Evolutionary conservation across 2,113 vertebrate genomes (phyloP).

Genomic region (Tetrao urogallus): DNA sequence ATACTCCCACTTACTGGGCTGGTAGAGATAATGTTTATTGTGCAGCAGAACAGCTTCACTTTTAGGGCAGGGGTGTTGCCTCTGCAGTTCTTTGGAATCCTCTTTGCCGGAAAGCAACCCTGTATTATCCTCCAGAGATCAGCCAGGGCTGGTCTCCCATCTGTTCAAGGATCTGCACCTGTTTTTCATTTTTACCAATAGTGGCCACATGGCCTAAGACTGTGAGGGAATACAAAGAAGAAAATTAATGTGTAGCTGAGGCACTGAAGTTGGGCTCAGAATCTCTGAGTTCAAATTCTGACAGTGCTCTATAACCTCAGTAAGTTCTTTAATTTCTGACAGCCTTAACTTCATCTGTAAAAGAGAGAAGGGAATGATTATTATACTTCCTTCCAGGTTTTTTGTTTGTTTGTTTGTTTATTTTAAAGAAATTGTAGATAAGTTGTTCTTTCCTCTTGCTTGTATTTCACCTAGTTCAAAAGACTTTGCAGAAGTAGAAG

Average conservation of each 20-base stretch:
- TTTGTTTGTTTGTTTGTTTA: background rate
- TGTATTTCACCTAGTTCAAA: background rate
- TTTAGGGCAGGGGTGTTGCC: constrained; percentile 44
- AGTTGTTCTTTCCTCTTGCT: background rate
- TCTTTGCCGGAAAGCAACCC: constrained; percentile 42
- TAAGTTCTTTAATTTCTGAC: background rate
- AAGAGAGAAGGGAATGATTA: background rate
- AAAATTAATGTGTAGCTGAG: background rate
- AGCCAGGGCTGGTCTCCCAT: constrained; percentile 57
- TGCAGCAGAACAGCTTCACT: constrained; percentile 34
- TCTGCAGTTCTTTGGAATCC: constrained; percentile 54
- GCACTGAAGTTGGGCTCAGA: background rate
- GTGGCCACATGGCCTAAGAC: constrained; percentile 41
- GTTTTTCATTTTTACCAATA: constrained; percentile 63
- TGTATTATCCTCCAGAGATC: constrained; percentile 53
- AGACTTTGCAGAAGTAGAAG: background rate
- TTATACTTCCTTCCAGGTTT: background rate
- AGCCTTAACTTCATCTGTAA: background rate
- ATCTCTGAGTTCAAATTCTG: background rate
- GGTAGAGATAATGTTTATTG: constrained; percentile 13
- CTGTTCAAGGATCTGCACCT: constrained; percentile 57
- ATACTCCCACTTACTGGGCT: constrained; percentile 18
- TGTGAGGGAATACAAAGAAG: background rate
- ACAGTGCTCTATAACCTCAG: background rate
- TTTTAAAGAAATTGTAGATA: background rate